phyloP scores from a whole-genome alignment of 2,888 invertebrate species.

The Cistogaster globosa region DNA sequence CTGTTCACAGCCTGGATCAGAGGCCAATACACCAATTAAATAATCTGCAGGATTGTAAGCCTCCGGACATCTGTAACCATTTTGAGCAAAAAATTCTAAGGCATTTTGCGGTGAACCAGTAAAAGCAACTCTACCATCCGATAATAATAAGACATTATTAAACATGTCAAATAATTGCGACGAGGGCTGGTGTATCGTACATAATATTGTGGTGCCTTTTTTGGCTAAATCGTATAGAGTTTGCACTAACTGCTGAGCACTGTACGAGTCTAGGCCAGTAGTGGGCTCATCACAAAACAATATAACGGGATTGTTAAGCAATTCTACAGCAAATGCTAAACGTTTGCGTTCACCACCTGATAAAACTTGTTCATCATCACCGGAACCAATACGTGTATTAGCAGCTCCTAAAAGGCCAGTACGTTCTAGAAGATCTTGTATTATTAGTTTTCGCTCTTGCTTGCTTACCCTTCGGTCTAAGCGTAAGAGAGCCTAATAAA shows the following conservation, averaged over 20 bases:
- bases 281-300: constrained; percentile 98
- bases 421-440: constrained; percentile 88
- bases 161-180: constrained; percentile 94
- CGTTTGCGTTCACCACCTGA: constrained; percentile 97
- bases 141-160: constrained; percentile 90
- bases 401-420: constrained; percentile 88
- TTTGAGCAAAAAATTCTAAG: constrained; percentile 88
- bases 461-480: constrained; percentile 88
- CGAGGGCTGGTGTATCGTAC: constrained; percentile 97
- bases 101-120: constrained; percentile 89
- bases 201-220: constrained; percentile 92
- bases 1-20: constrained; percentile 90
- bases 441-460: constrained; percentile 86
- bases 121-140: constrained; percentile 94
- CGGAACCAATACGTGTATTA: constrained; percentile 90
- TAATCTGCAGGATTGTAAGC: constrained; percentile 96
- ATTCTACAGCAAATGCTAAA: constrained; percentile 95
- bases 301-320: constrained; percentile 93
- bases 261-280: constrained; percentile 95
- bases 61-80: constrained; percentile 89
- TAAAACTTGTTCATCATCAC: constrained; percentile 90
- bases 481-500: constrained; percentile 90
- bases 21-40: constrained; percentile 92
- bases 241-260: constrained; percentile 92
- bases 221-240: constrained; percentile 88